Conservation (phyloP, 2,888 invertebrate genomes). For the Archips xylosteana region DNA sequence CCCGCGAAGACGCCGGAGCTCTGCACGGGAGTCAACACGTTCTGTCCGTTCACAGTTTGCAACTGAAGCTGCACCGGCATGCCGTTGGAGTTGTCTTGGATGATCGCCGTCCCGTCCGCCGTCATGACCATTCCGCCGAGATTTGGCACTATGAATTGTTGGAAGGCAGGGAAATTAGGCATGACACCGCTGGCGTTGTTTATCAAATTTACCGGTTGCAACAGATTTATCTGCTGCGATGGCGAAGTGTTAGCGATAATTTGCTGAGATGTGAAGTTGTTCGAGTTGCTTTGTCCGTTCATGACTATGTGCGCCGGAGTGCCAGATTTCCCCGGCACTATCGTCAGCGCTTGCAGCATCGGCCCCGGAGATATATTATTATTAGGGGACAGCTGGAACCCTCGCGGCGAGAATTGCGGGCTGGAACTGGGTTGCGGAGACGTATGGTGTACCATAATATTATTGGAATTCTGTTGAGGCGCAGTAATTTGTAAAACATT, state of each 20-base stretch:
- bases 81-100: conserved; percentile 89
- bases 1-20: conserved; percentile 88
- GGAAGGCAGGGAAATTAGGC: conserved; percentile 91
- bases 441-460: conserved; percentile 85
- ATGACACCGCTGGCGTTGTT: conserved; percentile 89
- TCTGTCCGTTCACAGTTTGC: conserved; percentile 92
- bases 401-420: conserved; percentile 89
- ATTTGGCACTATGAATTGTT: conserved; percentile 94
- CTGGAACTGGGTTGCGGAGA: conserved; percentile 79
- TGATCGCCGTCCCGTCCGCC: conserved; percentile 91
- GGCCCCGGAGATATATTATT: conserved; percentile 88
- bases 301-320: conserved; percentile 91
- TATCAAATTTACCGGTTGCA: conserved; percentile 93
- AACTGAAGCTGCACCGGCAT: conserved; percentile 91
- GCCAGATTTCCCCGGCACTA: conserved; percentile 91
- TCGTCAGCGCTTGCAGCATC: conserved; percentile 91
- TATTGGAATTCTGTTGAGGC: conserved; percentile 87
- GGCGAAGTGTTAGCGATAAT: conserved; percentile 87
- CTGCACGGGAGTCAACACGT: conserved; percentile 90
- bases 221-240: conserved; percentile 88
- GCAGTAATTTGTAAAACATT: conserved; percentile 89
- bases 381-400: conserved; percentile 90
- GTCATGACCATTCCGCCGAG: conserved; percentile 94
- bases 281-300: conserved; percentile 88
- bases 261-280: conserved; percentile 88